A percentile compares a stretch with the other conserved stretches of the same genome.
These are phyloP conservation scores for Drosophila littoralis DNA, from an alignment of 1,140 invertebrate species.

Conservation along the genomic window DNA sequence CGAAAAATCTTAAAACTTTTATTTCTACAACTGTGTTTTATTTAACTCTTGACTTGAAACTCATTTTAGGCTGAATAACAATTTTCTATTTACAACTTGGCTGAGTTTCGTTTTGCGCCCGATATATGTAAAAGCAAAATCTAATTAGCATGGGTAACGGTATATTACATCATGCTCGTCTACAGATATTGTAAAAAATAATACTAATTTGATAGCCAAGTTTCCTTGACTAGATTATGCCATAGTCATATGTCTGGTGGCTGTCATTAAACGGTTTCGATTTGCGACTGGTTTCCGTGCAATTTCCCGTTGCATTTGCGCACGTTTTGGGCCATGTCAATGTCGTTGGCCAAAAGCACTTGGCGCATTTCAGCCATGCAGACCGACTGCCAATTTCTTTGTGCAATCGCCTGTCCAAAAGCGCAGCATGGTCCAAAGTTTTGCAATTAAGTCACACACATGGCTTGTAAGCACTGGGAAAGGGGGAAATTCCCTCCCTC, in stretches of 20 bases:
- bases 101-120: too few relatives aligned
- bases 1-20: too few relatives aligned
- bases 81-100: too few relatives aligned
- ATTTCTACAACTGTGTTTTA: too few relatives aligned
- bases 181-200: too few relatives aligned
- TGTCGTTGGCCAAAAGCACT: constrained; percentile 57
- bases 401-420: constrained; percentile 75
- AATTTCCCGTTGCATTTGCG: constrained; percentile 60
- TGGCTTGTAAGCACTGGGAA: neutral
- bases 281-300: constrained; percentile 41
- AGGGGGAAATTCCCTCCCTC: neutral
- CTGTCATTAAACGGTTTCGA: constrained; percentile 8
- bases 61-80: too few relatives aligned
- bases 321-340: constrained; percentile 48
- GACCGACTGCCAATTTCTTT: constrained; percentile 71
- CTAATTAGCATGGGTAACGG: too few relatives aligned
- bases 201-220: too few relatives aligned
- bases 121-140: too few relatives aligned
- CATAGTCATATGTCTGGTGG: neutral
- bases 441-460: constrained; percentile 65
- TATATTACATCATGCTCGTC: too few relatives aligned
- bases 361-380: constrained; percentile 57
- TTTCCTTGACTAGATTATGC: constrained; percentile 4
- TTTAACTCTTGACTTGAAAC: too few relatives aligned
- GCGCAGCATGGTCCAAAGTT: constrained; percentile 39